Evolutionary conservation across 1,140 invertebrate genomes (phyloP), one percentile per base, ranked within the genome.

Genomic region (Venustaconcha ellipsiformis): DNA sequence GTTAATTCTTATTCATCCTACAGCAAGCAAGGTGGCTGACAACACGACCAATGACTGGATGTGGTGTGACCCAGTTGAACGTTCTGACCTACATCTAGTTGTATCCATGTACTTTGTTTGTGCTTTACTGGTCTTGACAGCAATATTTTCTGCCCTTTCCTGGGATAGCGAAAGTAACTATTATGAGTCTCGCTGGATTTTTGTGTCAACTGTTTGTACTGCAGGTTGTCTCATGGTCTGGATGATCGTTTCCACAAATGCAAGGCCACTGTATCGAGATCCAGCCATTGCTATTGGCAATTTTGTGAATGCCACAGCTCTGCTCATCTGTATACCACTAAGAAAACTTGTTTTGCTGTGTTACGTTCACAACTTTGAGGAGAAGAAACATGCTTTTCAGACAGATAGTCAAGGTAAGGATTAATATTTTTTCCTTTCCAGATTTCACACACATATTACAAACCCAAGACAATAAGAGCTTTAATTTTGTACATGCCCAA

Each of bases 21-120:
- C 81, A 4, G 81, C 85, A 13, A 75, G 77, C 56, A 65, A 69
- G 20, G 26, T 70, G 14, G 20, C 57, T 17, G 66, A 60, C n/a
- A 37, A 55, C 55, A 73, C 59, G 11, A 72, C 80, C 30, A 65
- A 82, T 48, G 85, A 86, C 70, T 82, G 81, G 78, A 79, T 78
- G 80, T 84, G 80, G 81, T 85, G 86, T 37, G 80, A 83, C 74
- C 81, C 86, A 2, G 72, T 76, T 8, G 78, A 80, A 5, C 79
- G 78, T 17, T 90, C 91, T 67, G 89, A 91, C 81, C 72, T 83
- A 11, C 89, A 89, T 12, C 81, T 92, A 3, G 87, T 91, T 20
- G 80, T 90, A n/a, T 91, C 91, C 5, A 85, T 91, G 26, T 80
- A 89, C 11, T 92, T 91, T 70, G 87, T 91, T 18, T 87, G 91